Percentiles rank a stretch among this genome's conserved stretches.
phyloP scores from a whole-genome alignment of 2,888 invertebrate genomes.

The Labia minor region DNA sequence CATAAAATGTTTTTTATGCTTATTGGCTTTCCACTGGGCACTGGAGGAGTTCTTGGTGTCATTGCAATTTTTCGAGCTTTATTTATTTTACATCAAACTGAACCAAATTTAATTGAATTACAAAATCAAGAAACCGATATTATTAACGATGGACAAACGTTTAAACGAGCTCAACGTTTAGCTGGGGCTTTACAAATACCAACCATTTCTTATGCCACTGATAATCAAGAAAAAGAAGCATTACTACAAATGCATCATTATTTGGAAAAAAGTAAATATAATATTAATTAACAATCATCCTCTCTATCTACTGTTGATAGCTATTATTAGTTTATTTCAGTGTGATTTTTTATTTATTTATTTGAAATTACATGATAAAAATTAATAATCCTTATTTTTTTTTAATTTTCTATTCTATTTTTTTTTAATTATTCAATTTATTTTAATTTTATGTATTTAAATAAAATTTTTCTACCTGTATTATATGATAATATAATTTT shows the following conservation, averaged over 20 bases:
- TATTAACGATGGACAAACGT: constrained; percentile 25
- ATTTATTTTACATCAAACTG: constrained; percentile 21
- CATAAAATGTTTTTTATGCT: constrained; percentile 24
- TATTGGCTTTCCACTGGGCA: constrained; percentile 23
- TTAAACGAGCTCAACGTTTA: constrained; percentile 27
- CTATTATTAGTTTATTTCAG: constrained; percentile 13
- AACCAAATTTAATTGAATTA: constrained; percentile 22
- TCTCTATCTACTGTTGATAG: too few species aligned
- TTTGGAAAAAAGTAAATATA: constrained; percentile 28
- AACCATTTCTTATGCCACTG: constrained; percentile 29
- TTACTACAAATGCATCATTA: constrained; percentile 28
- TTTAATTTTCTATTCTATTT: too few species aligned
- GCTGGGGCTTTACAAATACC: constrained; percentile 29
- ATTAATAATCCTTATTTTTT: too few species aligned
- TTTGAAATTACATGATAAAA: too few species aligned
- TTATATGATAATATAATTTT: too few species aligned
- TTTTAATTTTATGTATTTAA: too few species aligned
- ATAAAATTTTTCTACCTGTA: too few species aligned
- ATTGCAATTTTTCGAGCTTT: constrained; percentile 24
- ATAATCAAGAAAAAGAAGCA: constrained; percentile 29
- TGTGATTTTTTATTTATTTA: too few species aligned
- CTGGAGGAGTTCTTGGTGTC: constrained; percentile 21
- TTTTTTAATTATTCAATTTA: too few species aligned
- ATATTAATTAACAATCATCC: not conserved
- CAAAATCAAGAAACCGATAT: constrained; percentile 24